Percentiles rank a stretch among this genome's conserved stretches.
phyloP scores from a whole-genome alignment of 2,888 invertebrate species.

The Xylocampa areola region DNA sequence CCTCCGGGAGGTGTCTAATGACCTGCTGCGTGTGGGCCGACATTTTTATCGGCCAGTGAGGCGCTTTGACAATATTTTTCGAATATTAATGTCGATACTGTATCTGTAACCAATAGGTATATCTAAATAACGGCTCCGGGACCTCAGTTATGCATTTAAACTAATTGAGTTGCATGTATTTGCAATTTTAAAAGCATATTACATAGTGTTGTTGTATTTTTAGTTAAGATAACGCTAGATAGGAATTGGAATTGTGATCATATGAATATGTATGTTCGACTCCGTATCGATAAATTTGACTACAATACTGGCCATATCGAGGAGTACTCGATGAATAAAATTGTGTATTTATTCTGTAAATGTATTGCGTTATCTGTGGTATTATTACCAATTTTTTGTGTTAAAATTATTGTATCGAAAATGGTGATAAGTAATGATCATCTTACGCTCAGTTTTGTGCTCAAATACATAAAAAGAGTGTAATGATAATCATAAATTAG shows the following conservation, averaged over 20 bases:
- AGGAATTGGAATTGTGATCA: slow-evolving; percentile 45
- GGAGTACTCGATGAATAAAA: slow-evolving; percentile 55
- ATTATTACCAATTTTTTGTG: slow-evolving; percentile 8
- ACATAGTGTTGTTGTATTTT: slow-evolving; percentile 49
- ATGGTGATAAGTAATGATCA: slow-evolving; percentile 19
- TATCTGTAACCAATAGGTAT: slow-evolving; percentile 76
- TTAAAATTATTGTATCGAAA: slow-evolving; percentile 27
- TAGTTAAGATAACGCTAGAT: slow-evolving; percentile 52
- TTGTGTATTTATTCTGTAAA: slow-evolving; percentile 60
- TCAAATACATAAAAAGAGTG: background rate
- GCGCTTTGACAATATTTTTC: slow-evolving; percentile 87
- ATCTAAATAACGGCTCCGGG: slow-evolving; percentile 61
- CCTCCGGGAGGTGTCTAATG: slow-evolving; percentile 88
- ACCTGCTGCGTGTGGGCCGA: slow-evolving; percentile 88
- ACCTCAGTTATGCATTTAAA: slow-evolving; percentile 58
- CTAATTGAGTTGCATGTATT: slow-evolving; percentile 71
- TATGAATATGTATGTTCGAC: slow-evolving; percentile 58
- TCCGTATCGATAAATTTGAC: slow-evolving; percentile 36
- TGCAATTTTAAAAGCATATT: slow-evolving; percentile 58
- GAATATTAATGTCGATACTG: slow-evolving; percentile 82
- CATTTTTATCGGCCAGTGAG: slow-evolving; percentile 87
- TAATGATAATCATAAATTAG: background rate
- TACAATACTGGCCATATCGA: slow-evolving; percentile 27
- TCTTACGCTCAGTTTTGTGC: slow-evolving; percentile 1
- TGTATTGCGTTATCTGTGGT: slow-evolving; percentile 29